phyloP scores from a whole-genome alignment of 2,888 invertebrate genomes.

The Eupithecia inturbata region DNA sequence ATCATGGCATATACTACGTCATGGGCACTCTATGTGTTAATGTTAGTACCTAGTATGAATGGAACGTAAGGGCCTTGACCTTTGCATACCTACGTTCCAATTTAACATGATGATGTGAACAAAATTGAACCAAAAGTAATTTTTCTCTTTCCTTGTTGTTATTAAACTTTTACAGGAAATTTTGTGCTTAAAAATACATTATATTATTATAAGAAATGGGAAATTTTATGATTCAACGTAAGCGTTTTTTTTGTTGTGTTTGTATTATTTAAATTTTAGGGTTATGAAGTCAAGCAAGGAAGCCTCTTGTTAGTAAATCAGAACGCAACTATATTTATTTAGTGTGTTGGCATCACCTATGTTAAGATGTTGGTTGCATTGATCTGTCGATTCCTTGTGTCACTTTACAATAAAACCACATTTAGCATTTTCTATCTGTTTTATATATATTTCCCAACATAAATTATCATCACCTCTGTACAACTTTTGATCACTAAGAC shows the following conservation, averaged over 20 bases:
- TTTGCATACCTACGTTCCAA: neutral
- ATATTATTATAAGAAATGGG: neutral
- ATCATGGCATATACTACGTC: neutral
- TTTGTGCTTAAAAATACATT: neutral
- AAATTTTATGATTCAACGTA: neutral
- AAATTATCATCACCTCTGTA: no score
- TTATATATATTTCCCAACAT: no score
- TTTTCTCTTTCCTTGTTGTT: neutral
- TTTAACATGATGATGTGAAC: neutral
- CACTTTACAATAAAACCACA: no score
- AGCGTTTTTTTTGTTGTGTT: neutral
- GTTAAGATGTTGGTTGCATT: no score
- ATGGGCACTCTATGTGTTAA: neutral
- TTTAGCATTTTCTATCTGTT: no score
- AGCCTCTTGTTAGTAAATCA: no score
- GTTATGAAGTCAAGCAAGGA: neutral
- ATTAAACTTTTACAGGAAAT: neutral
- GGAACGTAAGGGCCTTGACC: neutral
- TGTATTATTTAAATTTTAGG: neutral
- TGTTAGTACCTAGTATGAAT: no score
- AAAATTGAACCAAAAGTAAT: neutral
- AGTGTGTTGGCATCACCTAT: no score
- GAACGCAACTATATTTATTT: no score
- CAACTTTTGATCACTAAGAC: neutral
- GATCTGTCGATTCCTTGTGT: no score